phyloP scores from a whole-genome alignment of 1,140 invertebrate genomes.

The Drosophila ambigua region DNA sequence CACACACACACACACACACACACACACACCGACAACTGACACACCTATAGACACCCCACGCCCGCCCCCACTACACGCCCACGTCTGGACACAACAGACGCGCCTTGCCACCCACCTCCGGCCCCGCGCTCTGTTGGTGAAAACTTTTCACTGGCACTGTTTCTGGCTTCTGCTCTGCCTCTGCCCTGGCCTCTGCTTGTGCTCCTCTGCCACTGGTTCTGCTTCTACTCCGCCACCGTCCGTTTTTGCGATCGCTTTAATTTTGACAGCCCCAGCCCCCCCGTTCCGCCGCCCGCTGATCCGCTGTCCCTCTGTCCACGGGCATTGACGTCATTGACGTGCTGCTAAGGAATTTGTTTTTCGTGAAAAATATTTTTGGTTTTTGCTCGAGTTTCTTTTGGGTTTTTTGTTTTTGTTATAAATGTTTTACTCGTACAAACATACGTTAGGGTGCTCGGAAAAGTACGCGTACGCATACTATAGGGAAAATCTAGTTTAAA shows the following conservation, averaged over 20 bases:
- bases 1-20: slow-evolving; percentile 19
- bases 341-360: slow-evolving; percentile 78
- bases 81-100: slow-evolving; percentile 65
- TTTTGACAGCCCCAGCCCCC: slow-evolving; percentile 48
- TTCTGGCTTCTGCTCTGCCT: slow-evolving; percentile 17
- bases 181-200: neutral
- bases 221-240: too few species aligned
- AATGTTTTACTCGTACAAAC: slow-evolving; percentile 33
- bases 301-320: too few species aligned
- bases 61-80: slow-evolving; percentile 50
- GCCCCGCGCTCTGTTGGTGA: slow-evolving; percentile 10
- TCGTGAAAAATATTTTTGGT: slow-evolving; percentile 75
- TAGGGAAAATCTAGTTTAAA: too few species aligned
- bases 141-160: slow-evolving; percentile 40
- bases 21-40: slow-evolving; percentile 13
- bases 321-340: slow-evolving; percentile 78
- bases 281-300: slow-evolving; percentile 18
- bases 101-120: slow-evolving; percentile 13
- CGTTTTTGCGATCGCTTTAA: slow-evolving; percentile 28
- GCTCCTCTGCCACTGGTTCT: too few species aligned
- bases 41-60: slow-evolving; percentile 6
- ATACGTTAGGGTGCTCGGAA: slow-evolving; percentile 22
- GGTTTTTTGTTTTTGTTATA: slow-evolving; percentile 28
- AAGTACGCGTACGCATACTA: slow-evolving; percentile 12
- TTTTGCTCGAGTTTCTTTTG: slow-evolving; percentile 39